phyloP scores from a whole-genome alignment of 2,113 vertebrate genomes.

The Uropsilus gracilis region DNA sequence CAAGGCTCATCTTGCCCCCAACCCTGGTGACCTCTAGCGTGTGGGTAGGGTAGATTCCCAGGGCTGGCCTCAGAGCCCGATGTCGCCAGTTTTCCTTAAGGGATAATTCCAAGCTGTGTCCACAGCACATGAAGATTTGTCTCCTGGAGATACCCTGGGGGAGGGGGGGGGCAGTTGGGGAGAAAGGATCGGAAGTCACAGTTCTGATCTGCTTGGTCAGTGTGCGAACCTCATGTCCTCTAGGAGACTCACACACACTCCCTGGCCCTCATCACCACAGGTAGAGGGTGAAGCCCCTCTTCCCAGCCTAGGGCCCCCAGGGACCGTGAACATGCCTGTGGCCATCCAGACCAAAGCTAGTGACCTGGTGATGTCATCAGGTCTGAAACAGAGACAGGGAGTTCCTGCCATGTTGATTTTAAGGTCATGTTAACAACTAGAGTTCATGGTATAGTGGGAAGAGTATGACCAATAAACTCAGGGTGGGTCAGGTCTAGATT shows the following conservation, averaged over 20 bases:
- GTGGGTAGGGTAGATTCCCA: not conserved
- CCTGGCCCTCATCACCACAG: not conserved
- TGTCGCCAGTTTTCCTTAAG: not conserved
- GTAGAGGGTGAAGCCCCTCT: not conserved
- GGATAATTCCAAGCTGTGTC: not conserved
- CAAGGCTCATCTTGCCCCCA: not conserved
- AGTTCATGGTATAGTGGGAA: not conserved
- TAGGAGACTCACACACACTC: not conserved
- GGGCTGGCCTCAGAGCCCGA: not conserved
- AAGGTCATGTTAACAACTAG: not conserved
- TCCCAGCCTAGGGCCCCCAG: not conserved
- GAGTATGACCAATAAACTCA: not conserved
- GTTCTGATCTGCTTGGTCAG: not conserved
- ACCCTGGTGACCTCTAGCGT: not conserved
- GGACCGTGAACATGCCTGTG: not conserved
- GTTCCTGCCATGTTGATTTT: not conserved
- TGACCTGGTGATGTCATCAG: not conserved
- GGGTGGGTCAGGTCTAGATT: no score
- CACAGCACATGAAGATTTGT: accelerated
- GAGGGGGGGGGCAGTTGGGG: accelerated
- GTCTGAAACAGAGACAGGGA: not conserved
- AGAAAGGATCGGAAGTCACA: not conserved
- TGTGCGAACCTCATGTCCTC: not conserved
- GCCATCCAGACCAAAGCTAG: not conserved
- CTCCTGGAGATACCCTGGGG: not conserved